These are phyloP conservation scores for Otolemur crassicaudatus DNA, from an alignment of 2,797 vertebrate genomes.

Conservation along the genomic window DNA sequence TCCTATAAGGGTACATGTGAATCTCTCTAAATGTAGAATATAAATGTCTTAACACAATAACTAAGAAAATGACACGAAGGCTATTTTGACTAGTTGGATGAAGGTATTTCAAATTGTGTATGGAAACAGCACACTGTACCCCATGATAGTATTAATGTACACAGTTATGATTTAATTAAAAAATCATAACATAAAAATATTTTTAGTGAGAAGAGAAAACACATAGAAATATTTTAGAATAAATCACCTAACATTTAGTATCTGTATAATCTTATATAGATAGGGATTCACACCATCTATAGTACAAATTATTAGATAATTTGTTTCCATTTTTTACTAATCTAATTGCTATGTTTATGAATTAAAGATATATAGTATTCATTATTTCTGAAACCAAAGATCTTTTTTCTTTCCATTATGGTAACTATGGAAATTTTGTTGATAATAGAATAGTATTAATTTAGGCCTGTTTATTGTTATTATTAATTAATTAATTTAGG, in stretches of 20 bases:
- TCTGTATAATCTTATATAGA: neutral
- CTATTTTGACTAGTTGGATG: no score
- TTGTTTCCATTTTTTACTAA: neutral
- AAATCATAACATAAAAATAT: no score
- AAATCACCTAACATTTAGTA: neutral
- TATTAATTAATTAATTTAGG: neutral
- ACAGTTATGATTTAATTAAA: no score
- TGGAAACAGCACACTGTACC: no score
- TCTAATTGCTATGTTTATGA: neutral
- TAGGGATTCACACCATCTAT: neutral
- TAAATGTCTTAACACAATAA: no score
- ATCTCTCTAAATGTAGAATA: no score
- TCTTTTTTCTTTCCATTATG: conserved; percentile 18
- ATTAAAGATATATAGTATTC: neutral
- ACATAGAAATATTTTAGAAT: conserved; percentile 39
- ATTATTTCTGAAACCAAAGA: conserved; percentile 48
- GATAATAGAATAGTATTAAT: neutral
- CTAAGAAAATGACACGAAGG: no score
- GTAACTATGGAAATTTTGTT: conserved; percentile 10
- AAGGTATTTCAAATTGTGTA: no score
- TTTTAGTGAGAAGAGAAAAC: conserved; percentile 8
- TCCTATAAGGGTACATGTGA: no score
- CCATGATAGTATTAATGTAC: no score
- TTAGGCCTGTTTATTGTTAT: conserved; percentile 33
- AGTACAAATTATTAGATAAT: conserved; percentile 6